A percentile compares a stretch with the other conserved stretches of the same genome.
These are phyloP conservation scores for Percopsis transmontana DNA, from an alignment of 2,113 vertebrate species.

Conservation along the genomic window DNA sequence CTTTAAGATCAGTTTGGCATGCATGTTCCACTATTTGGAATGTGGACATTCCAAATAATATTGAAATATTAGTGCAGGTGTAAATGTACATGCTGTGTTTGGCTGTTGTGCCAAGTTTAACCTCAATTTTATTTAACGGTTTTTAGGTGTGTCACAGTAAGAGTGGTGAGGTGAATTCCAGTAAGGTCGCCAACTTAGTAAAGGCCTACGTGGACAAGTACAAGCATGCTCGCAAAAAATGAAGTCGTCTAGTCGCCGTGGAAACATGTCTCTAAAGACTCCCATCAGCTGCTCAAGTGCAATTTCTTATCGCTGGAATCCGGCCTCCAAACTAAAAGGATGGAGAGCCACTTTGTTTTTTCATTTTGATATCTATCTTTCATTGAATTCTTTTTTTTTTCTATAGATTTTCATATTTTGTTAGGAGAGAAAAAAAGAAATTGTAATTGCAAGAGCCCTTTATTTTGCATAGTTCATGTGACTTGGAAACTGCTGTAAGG, in stretches of 20 bases:
- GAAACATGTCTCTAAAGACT: constrained; percentile 35
- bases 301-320: constrained; percentile 84
- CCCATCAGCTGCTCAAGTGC: constrained; percentile 86
- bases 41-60: background rate
- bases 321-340: constrained; percentile 76
- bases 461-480: constrained; percentile 74
- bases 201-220: constrained; percentile 99
- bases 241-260: constrained; percentile 63
- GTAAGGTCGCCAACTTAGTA: constrained; percentile 95
- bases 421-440: constrained; percentile 63
- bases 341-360: constrained; percentile 64
- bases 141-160: constrained; percentile 95
- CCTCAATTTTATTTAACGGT: background rate
- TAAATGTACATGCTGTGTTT: background rate
- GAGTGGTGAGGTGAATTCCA: constrained; percentile 96
- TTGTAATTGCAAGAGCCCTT: constrained; percentile 69
- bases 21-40: background rate
- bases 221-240: constrained; percentile 91
- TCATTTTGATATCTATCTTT: constrained; percentile 86
- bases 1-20: too few relatives aligned
- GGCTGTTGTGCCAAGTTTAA: background rate
- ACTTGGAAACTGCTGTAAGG: constrained; percentile 66
- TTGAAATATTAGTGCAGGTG: background rate
- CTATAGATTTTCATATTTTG: constrained; percentile 83
- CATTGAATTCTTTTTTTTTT: constrained; percentile 77